phyloP scores from a whole-genome alignment of 2,888 invertebrate genomes.

The Leucania comma region DNA sequence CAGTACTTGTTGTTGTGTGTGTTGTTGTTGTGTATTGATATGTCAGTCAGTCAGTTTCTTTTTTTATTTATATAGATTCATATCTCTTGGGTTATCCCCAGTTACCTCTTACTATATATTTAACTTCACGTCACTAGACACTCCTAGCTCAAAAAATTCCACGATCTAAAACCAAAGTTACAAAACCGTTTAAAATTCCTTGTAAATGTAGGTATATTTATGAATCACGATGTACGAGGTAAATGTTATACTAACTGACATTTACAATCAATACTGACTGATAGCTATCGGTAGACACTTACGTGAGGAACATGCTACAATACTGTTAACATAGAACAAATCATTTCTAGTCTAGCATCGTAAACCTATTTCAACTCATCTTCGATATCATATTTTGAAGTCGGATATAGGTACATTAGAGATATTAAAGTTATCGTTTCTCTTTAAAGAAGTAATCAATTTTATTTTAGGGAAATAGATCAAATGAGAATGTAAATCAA shows the following conservation, averaged over 20 bases:
- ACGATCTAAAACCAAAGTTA: constrained; percentile 34
- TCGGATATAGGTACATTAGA: too few species aligned
- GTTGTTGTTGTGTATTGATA: too few species aligned
- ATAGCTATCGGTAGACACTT: constrained; percentile 25
- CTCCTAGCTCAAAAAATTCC: constrained; percentile 34
- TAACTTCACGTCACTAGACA: background rate
- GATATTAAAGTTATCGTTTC: background rate
- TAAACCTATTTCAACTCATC: background rate
- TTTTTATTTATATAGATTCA: too few species aligned
- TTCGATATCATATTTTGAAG: background rate
- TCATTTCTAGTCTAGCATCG: constrained; percentile 5
- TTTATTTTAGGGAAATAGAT: background rate
- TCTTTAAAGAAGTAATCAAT: background rate
- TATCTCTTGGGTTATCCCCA: background rate
- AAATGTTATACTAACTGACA: constrained; percentile 53
- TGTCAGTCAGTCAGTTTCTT: too few species aligned
- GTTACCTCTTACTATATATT: background rate
- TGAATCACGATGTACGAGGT: constrained; percentile 43
- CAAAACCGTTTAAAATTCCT: constrained; percentile 41
- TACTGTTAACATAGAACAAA: constrained; percentile 3
- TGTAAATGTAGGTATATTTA: constrained; percentile 13
- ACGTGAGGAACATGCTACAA: constrained; percentile 29
- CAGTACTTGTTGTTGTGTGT: too few species aligned
- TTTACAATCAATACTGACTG: constrained; percentile 47
- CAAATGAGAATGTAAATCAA: background rate